These are phyloP conservation scores for Oncorhynchus gorbuscha DNA, from an alignment of 2,113 vertebrate genomes.

Conservation along the genomic window DNA sequence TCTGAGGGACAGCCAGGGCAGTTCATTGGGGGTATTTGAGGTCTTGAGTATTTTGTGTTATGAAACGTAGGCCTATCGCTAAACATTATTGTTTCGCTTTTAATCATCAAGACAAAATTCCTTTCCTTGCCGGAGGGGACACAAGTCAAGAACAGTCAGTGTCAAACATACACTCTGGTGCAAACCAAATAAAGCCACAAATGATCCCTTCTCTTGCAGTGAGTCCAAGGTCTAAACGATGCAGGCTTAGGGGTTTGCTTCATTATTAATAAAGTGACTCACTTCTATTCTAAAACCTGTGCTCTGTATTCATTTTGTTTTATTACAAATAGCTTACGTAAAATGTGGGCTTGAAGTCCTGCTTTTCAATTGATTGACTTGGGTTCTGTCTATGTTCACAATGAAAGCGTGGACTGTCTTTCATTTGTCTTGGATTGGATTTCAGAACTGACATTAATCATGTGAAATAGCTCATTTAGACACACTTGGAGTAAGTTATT, in stretches of 20 bases:
- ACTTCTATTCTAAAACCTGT: slow-evolving; percentile 8
- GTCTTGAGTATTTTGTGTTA: slow-evolving; percentile 36
- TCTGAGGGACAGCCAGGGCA: slow-evolving; percentile 36
- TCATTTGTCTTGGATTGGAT: too few relatives aligned
- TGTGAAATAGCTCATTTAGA: too few relatives aligned
- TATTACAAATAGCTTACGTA: not conserved
- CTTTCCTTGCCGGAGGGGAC: slow-evolving; percentile 54
- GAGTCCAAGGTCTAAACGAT: slow-evolving; percentile 34
- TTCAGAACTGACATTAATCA: too few relatives aligned
- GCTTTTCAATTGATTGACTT: too few relatives aligned
- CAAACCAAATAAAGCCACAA: slow-evolving; percentile 43
- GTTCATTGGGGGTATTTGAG: slow-evolving; percentile 31
- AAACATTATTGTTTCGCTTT: slow-evolving; percentile 48
- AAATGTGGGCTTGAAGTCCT: too few relatives aligned
- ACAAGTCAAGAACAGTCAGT: slow-evolving; percentile 54
- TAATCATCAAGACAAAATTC: slow-evolving; percentile 46
- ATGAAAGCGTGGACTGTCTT: too few relatives aligned
- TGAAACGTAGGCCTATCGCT: slow-evolving; percentile 41
- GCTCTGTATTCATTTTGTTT: not conserved
- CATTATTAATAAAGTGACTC: slow-evolving; percentile 10
- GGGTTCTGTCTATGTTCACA: too few relatives aligned
- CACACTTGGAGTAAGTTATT: too few relatives aligned
- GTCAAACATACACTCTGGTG: slow-evolving; percentile 40
- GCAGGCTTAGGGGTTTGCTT: slow-evolving; percentile 11
- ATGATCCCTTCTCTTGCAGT: slow-evolving; percentile 31